Conservation (phyloP, 2,113 vertebrate genomes). For the Serinus canaria region DNA sequence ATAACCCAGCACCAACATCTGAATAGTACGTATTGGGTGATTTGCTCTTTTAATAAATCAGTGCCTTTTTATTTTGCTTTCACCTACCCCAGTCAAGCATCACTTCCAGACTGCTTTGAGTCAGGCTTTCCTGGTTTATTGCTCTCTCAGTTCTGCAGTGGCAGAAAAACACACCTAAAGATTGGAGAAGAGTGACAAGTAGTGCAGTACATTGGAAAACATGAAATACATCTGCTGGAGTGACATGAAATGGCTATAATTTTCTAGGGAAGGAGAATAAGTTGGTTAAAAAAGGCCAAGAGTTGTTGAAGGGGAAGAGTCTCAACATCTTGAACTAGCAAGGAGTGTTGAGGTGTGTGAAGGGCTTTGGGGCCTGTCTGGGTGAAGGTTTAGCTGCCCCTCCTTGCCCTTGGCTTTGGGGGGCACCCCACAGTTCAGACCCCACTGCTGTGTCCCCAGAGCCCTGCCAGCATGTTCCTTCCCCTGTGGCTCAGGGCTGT, state of each 20-base stretch:
- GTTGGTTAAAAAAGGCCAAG: not conserved
- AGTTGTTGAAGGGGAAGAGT: not conserved
- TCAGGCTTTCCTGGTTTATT: not conserved
- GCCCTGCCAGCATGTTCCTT: not conserved
- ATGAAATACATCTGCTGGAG: not conserved
- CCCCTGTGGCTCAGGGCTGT: accelerated
- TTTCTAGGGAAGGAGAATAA: not conserved
- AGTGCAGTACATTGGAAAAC: not conserved
- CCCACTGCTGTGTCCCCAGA: not conserved
- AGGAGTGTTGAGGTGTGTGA: not conserved
- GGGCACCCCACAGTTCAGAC: accelerated
- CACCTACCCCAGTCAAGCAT: not conserved
- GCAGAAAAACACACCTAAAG: not conserved
- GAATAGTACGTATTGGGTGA: not conserved
- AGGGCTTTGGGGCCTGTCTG: not conserved
- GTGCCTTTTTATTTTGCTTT: not conserved
- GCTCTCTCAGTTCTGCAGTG: not conserved
- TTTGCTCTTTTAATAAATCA: not conserved
- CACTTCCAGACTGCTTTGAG: not conserved
- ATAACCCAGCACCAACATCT: not conserved
- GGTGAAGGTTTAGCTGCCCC: not conserved
- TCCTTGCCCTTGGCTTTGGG: not conserved
- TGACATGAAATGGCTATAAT: not conserved
- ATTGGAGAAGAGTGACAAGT: not conserved
- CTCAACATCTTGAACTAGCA: not conserved